Evolutionary conservation across 2,888 invertebrate genomes (phyloP).

Genomic region (Pediacus dermestoides): DNA sequence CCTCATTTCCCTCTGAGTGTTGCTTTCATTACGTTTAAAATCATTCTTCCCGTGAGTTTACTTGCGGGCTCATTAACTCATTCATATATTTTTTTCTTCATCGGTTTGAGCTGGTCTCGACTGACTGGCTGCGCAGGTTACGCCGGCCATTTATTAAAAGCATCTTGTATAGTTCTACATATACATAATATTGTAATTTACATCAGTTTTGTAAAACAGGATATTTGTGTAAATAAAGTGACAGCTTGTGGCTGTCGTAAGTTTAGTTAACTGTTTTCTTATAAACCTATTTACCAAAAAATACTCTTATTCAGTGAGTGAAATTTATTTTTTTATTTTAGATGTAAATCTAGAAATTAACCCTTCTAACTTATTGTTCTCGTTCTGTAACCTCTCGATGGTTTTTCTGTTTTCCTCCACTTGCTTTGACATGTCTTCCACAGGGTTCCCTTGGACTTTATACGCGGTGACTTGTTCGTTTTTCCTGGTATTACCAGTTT

Average conservation of each 20-base stretch:
- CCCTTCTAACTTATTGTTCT: constrained; percentile 25
- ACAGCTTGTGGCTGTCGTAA: constrained; percentile 42
- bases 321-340: constrained; percentile 16
- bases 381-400: constrained; percentile 24
- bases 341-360: constrained; percentile 23
- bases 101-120: constrained; percentile 45
- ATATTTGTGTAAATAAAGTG: constrained; percentile 49
- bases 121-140: constrained; percentile 35
- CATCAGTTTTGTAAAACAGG: constrained; percentile 46
- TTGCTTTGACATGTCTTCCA: constrained; percentile 29
- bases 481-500: constrained; percentile 7
- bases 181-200: constrained; percentile 36
- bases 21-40: constrained; percentile 26
- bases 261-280: constrained; percentile 21
- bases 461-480: constrained; percentile 4
- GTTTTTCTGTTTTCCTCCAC: constrained; percentile 29
- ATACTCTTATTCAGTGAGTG: neutral
- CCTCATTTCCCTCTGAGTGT: constrained; percentile 41
- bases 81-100: constrained; percentile 3
- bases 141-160: constrained; percentile 25
- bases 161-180: constrained; percentile 39
- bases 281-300: no score
- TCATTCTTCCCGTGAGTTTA: constrained; percentile 8
- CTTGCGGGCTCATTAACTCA: constrained; percentile 9
- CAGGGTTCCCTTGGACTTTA: constrained; percentile 28